These are phyloP conservation scores for Stictonetta naevosa DNA, from an alignment of 2,113 vertebrate species.

Conservation along the genomic window DNA sequence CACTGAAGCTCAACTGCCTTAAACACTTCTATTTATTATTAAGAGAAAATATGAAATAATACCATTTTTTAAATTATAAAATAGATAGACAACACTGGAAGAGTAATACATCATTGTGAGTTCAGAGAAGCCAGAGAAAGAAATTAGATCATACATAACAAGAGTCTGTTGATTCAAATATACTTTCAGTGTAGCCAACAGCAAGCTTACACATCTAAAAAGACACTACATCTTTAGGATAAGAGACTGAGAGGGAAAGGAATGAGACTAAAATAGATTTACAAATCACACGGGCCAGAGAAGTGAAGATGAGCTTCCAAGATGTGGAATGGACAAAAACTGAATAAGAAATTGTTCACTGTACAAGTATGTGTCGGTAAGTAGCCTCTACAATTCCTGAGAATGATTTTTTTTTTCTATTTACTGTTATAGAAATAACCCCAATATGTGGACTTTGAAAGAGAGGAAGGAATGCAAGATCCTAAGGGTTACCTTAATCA, in stretches of 20 bases:
- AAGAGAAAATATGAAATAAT: background rate
- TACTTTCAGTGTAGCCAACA: background rate
- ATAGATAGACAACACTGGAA: background rate
- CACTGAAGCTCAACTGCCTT: background rate
- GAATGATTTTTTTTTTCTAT: background rate
- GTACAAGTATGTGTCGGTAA: background rate
- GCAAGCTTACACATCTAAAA: background rate
- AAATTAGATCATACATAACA: background rate
- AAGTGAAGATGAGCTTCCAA: background rate
- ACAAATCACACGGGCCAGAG: background rate
- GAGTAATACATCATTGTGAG: background rate
- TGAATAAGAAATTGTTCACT: background rate
- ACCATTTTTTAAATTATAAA: background rate
- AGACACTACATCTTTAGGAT: background rate
- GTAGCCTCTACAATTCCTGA: background rate
- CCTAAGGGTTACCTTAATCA: background rate
- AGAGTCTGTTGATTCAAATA: background rate
- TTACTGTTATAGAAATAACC: background rate
- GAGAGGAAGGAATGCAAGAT: background rate
- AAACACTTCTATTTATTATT: background rate
- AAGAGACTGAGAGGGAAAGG: background rate
- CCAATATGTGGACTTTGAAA: background rate
- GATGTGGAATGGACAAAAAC: background rate
- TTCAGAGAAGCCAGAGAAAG: background rate
- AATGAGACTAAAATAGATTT: background rate